Base-by-base conservation (phyloP, 2,113 vertebrate species). In the Arvicanthis niloticus region DNA sequence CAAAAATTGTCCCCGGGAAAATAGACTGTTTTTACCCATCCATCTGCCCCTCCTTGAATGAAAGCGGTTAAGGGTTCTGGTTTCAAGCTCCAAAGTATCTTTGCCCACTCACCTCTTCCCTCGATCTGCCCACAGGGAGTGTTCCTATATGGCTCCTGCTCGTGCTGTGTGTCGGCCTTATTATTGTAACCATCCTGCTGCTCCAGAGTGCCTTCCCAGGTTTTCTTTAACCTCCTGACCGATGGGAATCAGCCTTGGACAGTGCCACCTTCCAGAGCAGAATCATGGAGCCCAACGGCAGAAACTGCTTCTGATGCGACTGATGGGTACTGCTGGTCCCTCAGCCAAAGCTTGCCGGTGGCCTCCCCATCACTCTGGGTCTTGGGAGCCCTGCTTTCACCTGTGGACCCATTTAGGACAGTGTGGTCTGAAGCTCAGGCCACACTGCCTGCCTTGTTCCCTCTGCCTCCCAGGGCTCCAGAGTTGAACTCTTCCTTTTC, bases 71-170 rank as follows among this genome's bases (percentile, higher is more conserved):
- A 60, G 65, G 65, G 16, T 48, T 72, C 62, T 88, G 51, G 70
- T 84, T 17, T 60, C 1, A 12, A 58, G 11, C 26, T 56, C 34
- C 48, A n/a, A 75, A 10, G 62, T 3, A 2, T 37, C 45, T 85
- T 58, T 76, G 45, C 51, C 58, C 7, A 15, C 91, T 94, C 82
- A 92, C 26, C 24, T 56, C n/a, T 72, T 42, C 78, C 37, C 82
- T 77, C 31, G 22, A 42, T 5, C 31, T n/a, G 31, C 65, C 75
- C 4, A 0, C 98, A 99, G 99, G 99, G 86, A 99, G 99, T 5
- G 98, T 99, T 88, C 99, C 99, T 0, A 17, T 99, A 60, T 99
- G 99, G 99, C 97, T 99, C 93, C 97, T 99, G 97, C 97, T 99
- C 96, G 97, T 99, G 85, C 96, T 99, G 11, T 99, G 99, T 13